Percentiles rank a stretch among this genome's conserved stretches.
Evolutionary conservation across 2,113 vertebrate species (phyloP).

Genomic region (Macheiramphus alcinus): DNA sequence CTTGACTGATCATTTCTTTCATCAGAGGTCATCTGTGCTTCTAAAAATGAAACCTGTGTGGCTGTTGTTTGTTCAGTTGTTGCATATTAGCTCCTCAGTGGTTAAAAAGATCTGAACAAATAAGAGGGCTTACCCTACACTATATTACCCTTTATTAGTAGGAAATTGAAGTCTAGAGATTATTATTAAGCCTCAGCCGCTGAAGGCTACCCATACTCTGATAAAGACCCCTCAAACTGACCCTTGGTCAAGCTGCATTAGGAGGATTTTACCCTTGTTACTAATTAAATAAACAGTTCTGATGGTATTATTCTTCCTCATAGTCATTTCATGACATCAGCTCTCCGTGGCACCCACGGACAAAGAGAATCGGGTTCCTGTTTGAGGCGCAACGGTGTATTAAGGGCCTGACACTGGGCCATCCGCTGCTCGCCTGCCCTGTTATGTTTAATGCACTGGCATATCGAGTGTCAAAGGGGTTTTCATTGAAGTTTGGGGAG

Average conservation of each 20-base stretch:
- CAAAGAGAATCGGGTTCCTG: conserved; percentile 57
- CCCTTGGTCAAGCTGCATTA: conserved; percentile 64
- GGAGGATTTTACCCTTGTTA: conserved; percentile 57
- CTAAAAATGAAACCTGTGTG: conserved; percentile 66
- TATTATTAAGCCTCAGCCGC: conserved; percentile 69
- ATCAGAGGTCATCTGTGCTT: conserved; percentile 61
- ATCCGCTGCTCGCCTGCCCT: background rate
- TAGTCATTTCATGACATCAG: conserved; percentile 67
- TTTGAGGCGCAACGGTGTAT: background rate
- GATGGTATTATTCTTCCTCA: conserved; percentile 60
- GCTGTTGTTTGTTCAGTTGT: conserved; percentile 87
- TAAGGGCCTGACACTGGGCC: conserved; percentile 21
- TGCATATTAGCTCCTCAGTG: conserved; percentile 77
- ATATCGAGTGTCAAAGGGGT: conserved; percentile 40
- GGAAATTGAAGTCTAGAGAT: conserved; percentile 79
- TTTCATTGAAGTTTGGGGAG: background rate
- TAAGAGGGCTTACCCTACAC: conserved; percentile 70
- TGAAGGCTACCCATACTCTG: conserved; percentile 27
- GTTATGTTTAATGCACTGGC: background rate
- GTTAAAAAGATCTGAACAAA: conserved; percentile 73
- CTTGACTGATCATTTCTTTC: conserved; percentile 58
- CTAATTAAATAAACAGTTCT: conserved; percentile 73
- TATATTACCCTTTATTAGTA: conserved; percentile 79
- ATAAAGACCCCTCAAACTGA: conserved; percentile 39
- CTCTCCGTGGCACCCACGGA: background rate